Evolutionary conservation across 64 coral and sea anemone species (phyloP).

Genomic region (Astreopora myriophthalma): DNA sequence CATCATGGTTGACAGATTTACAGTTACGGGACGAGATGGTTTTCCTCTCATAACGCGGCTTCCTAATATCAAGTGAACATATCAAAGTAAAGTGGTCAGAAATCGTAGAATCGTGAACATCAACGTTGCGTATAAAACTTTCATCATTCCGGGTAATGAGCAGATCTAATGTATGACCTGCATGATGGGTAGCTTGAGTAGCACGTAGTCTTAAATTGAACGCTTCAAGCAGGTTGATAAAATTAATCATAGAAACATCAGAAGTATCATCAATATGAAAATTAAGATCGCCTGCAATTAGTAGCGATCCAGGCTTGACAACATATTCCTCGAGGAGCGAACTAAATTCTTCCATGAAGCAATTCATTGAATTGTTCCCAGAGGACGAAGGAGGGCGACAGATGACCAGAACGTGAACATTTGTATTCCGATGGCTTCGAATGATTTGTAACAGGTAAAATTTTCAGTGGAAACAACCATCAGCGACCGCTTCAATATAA

Average conservation of each 20-base stretch:
- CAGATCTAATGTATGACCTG: constrained; percentile 60
- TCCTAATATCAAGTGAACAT: constrained; percentile 33
- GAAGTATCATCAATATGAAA: constrained; percentile 41
- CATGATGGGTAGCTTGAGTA: constrained; percentile 34
- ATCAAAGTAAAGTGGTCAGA: constrained; percentile 51
- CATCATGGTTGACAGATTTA: constrained; percentile 40
- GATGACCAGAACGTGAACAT: constrained; percentile 12
- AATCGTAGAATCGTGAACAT: constrained; percentile 21
- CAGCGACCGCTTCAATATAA: constrained; percentile 25
- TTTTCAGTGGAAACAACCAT: constrained; percentile 8
- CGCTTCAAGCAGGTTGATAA: constrained; percentile 34
- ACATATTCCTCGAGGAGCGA: constrained; percentile 50
- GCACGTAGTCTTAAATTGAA: constrained; percentile 58
- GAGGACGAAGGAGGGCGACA: constrained; percentile 1
- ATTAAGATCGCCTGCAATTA: constrained; percentile 51
- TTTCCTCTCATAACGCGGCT: constrained; percentile 38
- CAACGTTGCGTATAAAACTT: constrained; percentile 17
- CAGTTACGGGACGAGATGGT: constrained; percentile 7
- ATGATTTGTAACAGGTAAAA: constrained; percentile 49
- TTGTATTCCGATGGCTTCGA: constrained; percentile 26
- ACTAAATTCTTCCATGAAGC: constrained; percentile 44
- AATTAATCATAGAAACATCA: constrained; percentile 21
- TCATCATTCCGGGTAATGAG: constrained; percentile 58
- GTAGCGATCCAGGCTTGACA: constrained; percentile 30
- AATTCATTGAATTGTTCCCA: constrained; percentile 38